A percentile compares a stretch with the other conserved stretches of the same genome.
Conservation (phyloP, 2,888 invertebrate species). For the Acanthopleura granulata region DNA sequence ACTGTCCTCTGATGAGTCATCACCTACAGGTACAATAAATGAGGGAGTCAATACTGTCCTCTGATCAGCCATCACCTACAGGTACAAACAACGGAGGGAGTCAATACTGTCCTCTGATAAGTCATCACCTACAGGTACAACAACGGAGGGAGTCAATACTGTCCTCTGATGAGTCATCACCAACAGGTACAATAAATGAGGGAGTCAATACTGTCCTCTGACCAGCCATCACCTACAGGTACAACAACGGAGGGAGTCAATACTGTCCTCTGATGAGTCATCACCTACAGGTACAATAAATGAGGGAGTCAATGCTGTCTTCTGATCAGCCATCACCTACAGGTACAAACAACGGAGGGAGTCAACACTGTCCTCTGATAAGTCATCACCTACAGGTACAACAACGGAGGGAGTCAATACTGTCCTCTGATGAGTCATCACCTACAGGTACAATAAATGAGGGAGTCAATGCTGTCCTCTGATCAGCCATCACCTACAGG, state of each 20-base stretch:
- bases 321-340: slow-evolving; percentile 26
- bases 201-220: slow-evolving; percentile 28
- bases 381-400: slow-evolving; percentile 27
- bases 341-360: too few species aligned
- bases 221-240: slow-evolving; percentile 29
- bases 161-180: slow-evolving; percentile 28
- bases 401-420: slow-evolving; percentile 27
- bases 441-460: too few species aligned
- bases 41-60: slow-evolving; percentile 29
- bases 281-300: too few species aligned
- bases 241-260: slow-evolving; percentile 26
- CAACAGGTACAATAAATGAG: too few species aligned
- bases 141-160: slow-evolving; percentile 28
- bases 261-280: slow-evolving; percentile 29
- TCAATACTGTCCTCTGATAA: slow-evolving; percentile 29
- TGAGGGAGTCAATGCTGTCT: slow-evolving; percentile 29
- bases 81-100: slow-evolving; percentile 26
- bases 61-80: slow-evolving; percentile 27
- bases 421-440: slow-evolving; percentile 29
- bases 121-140: slow-evolving; percentile 27
- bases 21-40: too few species aligned
- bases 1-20: slow-evolving; percentile 29
- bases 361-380: slow-evolving; percentile 29
- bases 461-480: slow-evolving; percentile 28
- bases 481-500: slow-evolving; percentile 28